Evolutionary conservation across 2,888 invertebrate genomes (phyloP), one percentile per base, ranked within the genome.

Genomic region (Rotaria magnacalcarata): DNA sequence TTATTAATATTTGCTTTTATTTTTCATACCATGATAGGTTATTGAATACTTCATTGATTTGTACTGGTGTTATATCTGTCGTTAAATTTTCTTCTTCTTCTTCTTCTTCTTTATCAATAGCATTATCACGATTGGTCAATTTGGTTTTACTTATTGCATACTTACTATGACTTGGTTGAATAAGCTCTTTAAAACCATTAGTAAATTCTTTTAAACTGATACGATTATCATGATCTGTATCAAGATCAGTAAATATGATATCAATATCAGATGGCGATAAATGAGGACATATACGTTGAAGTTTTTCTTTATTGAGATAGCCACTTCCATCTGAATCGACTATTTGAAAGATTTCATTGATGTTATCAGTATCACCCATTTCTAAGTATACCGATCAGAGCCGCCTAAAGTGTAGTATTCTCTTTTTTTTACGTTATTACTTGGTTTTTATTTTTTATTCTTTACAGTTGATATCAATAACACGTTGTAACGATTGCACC

Each of bases 291-390:
- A 80, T 80, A 80, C 4, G 2, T 11, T 80, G 43, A n/a, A 80
- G 80, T 47, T 80, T 80, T 47, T 80, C 80, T 80, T 80, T 80
- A 47, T 80, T n/a, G 14, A 80, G 47, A 47, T 80, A 80, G n/a
- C 80, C 80, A 80, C 47, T 47, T 11, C 43, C 80, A 80, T 80
- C 80, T 24, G n/a, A 47, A 80, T 80, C 80, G n/a, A 24, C 43
- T 24, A n/a, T 11, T 47, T n/a, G 43, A 47, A 80, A 80, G 11
- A 80, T 80, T 47, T 80, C 3, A 11, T 43, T 24, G 10, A 80
- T 80, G n/a, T 80, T 47, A 11, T 47, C 43, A 43, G 10, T 67
- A 67, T 34, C 67, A 7, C 14, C 16, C 67, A 67, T 67, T 27
- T 6, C 34, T 19, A 34, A 56, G 6, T 67, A 41, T 41, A 16